Percentiles rank a stretch among this genome's conserved stretches.
Conservation (phyloP, 2,797 vertebrate genomes). For the Triplophysa yarkandensis region DNA sequence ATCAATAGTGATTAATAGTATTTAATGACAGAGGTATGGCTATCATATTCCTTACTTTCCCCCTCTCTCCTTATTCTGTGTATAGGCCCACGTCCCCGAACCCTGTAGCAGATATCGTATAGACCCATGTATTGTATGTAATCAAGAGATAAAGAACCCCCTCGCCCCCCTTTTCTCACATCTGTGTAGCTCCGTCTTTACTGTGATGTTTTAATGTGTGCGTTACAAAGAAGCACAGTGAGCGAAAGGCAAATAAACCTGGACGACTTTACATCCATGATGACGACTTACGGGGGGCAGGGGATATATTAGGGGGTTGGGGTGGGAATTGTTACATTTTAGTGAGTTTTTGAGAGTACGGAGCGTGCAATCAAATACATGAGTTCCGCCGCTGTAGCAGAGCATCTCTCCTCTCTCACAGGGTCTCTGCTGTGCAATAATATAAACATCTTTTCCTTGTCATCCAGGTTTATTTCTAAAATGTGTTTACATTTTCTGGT, state of each 20-base stretch:
- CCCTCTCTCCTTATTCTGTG: slow-evolving; percentile 53
- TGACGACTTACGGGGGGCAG: slow-evolving; percentile 1
- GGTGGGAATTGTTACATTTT: neutral
- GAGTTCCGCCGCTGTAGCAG: slow-evolving; percentile 53
- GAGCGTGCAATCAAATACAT: slow-evolving; percentile 47
- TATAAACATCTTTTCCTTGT: slow-evolving; percentile 61
- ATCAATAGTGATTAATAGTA: slow-evolving; percentile 82
- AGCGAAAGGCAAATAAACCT: slow-evolving; percentile 85
- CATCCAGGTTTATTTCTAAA: slow-evolving; percentile 91
- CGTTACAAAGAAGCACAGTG: slow-evolving; percentile 80
- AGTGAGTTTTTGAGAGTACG: slow-evolving; percentile 1
- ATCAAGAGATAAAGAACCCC: slow-evolving; percentile 78
- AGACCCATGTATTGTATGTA: slow-evolving; percentile 77
- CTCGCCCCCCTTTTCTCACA: slow-evolving; percentile 59
- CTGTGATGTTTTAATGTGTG: slow-evolving; percentile 87
- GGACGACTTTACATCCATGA: slow-evolving; percentile 71
- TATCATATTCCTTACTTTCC: slow-evolving; percentile 81
- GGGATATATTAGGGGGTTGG: neutral
- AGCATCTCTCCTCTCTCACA: slow-evolving; percentile 68
- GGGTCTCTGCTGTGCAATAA: slow-evolving; percentile 67
- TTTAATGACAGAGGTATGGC: slow-evolving; percentile 84
- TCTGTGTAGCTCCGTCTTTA: slow-evolving; percentile 66
- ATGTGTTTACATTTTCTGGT: slow-evolving; percentile 97
- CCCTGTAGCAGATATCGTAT: slow-evolving; percentile 82
- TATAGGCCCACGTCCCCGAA: slow-evolving; percentile 63